These are phyloP conservation scores for Sapajus apella DNA, from an alignment of 2,113 vertebrate genomes.

Conservation along the genomic window DNA sequence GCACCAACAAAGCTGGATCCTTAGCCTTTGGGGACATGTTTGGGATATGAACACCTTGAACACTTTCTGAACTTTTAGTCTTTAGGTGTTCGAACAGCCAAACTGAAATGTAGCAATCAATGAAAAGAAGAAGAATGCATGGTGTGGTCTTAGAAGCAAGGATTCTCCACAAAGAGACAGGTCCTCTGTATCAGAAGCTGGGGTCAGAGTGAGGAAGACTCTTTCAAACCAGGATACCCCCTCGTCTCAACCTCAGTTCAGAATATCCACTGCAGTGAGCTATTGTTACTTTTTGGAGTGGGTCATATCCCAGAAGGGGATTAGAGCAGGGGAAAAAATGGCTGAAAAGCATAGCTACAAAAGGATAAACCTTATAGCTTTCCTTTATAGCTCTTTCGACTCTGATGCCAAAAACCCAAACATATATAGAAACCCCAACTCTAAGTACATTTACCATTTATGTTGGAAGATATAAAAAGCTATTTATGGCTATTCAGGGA, in stretches of 20 bases:
- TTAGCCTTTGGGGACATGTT: not conserved
- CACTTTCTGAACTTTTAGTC: not conserved
- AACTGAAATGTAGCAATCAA: not conserved
- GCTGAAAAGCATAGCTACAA: not conserved
- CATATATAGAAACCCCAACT: not conserved
- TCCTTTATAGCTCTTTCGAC: not conserved
- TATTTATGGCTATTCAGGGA: not conserved
- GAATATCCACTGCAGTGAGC: not conserved
- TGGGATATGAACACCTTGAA: not conserved
- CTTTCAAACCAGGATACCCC: not conserved
- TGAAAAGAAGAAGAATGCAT: not conserved
- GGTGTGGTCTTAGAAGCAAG: not conserved
- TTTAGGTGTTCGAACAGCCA: not conserved
- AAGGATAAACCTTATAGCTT: not conserved
- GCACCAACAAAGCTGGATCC: not conserved
- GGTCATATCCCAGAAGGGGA: not conserved
- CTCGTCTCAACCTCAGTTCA: not conserved
- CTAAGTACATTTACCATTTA: not conserved
- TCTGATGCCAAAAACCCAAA: not conserved
- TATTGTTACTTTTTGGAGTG: not conserved
- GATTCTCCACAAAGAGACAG: not conserved
- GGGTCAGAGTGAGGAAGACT: not conserved
- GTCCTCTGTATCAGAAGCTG: not conserved
- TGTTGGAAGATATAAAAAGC: not conserved
- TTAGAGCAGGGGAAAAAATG: not conserved